A percentile compares a stretch with the other conserved stretches of the same genome.
Evolutionary conservation across 2,113 vertebrate genomes (phyloP).

Genomic region (Tinamus guttatus): DNA sequence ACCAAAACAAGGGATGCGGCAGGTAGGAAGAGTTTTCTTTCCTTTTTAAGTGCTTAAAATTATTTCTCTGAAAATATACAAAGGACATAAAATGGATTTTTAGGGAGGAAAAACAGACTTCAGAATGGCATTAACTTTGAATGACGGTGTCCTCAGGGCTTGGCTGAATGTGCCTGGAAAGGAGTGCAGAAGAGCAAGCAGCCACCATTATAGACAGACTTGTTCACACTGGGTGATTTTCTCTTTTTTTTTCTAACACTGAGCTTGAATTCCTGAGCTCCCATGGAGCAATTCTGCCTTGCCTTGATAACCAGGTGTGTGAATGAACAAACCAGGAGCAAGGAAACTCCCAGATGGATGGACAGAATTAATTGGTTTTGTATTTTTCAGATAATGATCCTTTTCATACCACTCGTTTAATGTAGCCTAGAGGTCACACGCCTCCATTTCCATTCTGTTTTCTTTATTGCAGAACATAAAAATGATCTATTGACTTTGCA

Average conservation of each 20-base stretch:
- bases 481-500: not conserved
- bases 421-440: not conserved
- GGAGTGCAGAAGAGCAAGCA: not conserved
- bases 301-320: not conserved
- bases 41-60: rapidly evolving
- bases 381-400: not conserved
- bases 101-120: not conserved
- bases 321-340: not conserved
- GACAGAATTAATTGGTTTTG: not conserved
- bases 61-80: not conserved
- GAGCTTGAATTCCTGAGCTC: not conserved
- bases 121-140: not conserved
- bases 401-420: not conserved
- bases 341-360: no score
- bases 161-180: not conserved
- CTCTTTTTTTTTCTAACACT: rapidly evolving
- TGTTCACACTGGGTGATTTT: rapidly evolving
- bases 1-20: rapidly evolving
- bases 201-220: rapidly evolving
- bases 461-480: not conserved
- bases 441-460: not conserved
- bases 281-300: rapidly evolving
- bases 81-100: not conserved
- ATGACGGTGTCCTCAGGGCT: not conserved
- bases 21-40: not conserved